A percentile compares a stretch with the other conserved stretches of the same genome.
phyloP scores from a whole-genome alignment of 1,140 invertebrate genomes.

The Trichonephila clavata region DNA sequence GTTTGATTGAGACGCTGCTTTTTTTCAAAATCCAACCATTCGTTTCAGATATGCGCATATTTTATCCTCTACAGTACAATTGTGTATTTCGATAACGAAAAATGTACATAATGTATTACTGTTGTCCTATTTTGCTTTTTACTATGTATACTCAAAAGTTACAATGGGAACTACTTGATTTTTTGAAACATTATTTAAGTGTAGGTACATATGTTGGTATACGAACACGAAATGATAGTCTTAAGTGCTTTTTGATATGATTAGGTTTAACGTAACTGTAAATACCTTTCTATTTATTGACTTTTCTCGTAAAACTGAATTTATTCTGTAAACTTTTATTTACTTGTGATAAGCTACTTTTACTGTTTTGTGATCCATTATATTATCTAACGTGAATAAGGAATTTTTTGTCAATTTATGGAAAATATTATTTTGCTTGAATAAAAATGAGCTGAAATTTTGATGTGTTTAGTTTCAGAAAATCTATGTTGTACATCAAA shows the following conservation, averaged over 20 bases:
- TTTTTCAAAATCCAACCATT: conserved; percentile 6
- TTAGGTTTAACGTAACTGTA: too few species aligned
- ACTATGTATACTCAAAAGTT: neutral
- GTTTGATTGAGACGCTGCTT: neutral
- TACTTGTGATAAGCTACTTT: too few species aligned
- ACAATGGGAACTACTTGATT: neutral
- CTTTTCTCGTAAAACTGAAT: too few species aligned
- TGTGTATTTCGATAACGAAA: neutral
- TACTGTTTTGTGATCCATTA: too few species aligned
- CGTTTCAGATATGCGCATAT: conserved; percentile 20
- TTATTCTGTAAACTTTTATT: too few species aligned
- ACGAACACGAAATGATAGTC: neutral
- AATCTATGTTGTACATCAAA: too few species aligned
- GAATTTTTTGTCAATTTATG: too few species aligned
- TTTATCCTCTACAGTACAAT: neutral
- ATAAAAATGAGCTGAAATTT: too few species aligned
- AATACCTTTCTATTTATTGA: too few species aligned
- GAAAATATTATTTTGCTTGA: too few species aligned
- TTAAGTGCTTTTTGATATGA: neutral
- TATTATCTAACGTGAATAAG: too few species aligned
- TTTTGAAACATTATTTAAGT: neutral
- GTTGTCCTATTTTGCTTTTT: neutral
- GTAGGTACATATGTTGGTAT: neutral
- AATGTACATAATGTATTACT: neutral
- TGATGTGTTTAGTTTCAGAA: too few species aligned